Evolutionary conservation across 35 echinoderm and acorn worm species (phyloP).

Genomic region (Patiria miniata): DNA sequence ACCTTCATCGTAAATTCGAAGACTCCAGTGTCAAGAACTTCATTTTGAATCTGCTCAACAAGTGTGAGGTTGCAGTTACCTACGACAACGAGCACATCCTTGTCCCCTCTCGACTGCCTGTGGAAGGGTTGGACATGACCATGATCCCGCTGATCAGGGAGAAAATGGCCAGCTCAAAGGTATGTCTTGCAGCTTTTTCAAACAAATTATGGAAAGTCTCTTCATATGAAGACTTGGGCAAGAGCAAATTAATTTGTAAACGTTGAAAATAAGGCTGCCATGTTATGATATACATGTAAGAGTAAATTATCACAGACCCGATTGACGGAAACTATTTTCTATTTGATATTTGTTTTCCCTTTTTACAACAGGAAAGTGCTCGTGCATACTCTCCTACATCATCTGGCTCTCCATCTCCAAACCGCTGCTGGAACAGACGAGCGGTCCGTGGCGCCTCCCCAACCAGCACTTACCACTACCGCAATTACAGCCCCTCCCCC

Average conservation of each 20-base stretch:
- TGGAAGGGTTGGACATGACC: slow-evolving; percentile 63
- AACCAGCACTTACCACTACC: not conserved
- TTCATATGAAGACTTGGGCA: too few relatives aligned
- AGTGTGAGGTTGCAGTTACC: slow-evolving; percentile 98
- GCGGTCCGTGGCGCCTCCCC: slow-evolving; percentile 45
- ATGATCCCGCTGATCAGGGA: slow-evolving; percentile 72
- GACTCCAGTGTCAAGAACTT: slow-evolving; percentile 85
- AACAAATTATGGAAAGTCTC: too few relatives aligned
- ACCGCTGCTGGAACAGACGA: slow-evolving; percentile 38
- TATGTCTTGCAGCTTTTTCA: not conserved
- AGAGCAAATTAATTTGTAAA: too few relatives aligned
- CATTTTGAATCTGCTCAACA: slow-evolving; percentile 91
- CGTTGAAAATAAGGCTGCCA: too few relatives aligned
- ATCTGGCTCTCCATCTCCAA: slow-evolving; percentile 25
- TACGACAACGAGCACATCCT: slow-evolving; percentile 87
- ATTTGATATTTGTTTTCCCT: not conserved
- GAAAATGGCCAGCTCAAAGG: slow-evolving; percentile 2
- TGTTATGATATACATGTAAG: too few relatives aligned
- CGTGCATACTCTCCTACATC: not conserved
- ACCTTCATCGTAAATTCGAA: slow-evolving; percentile 86
- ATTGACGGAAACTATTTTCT: too few relatives aligned
- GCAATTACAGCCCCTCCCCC: not conserved
- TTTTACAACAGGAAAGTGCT: not conserved
- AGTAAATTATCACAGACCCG: too few relatives aligned
- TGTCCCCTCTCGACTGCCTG: slow-evolving; percentile 84